Percentiles rank a stretch among this genome's conserved stretches.
These are phyloP conservation scores for Tapirus indicus DNA, from an alignment of 2,797 vertebrate genomes.

Conservation along the genomic window DNA sequence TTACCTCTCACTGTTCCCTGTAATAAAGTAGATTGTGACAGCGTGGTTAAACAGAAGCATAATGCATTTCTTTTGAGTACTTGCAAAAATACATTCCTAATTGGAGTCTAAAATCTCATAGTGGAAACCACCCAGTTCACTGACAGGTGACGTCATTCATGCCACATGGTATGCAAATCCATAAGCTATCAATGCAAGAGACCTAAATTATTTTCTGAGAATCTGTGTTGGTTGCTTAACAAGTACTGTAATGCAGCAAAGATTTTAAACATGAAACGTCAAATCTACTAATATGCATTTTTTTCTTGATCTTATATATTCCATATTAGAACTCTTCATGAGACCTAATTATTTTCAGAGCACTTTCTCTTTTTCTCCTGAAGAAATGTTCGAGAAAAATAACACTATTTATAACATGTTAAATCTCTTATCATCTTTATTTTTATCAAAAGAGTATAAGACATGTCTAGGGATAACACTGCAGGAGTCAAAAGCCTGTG, in stretches of 20 bases:
- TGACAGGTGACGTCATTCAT: neutral
- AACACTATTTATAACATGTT: constrained; percentile 45
- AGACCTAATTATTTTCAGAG: constrained; percentile 57
- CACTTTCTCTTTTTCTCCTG: neutral
- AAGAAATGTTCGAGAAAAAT: constrained; percentile 54
- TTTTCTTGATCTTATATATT: constrained; percentile 37
- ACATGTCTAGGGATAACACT: constrained; percentile 70
- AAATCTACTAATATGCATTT: neutral
- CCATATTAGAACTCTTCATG: neutral
- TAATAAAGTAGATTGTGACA: constrained; percentile 35
- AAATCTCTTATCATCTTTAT: constrained; percentile 76
- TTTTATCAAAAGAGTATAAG: constrained; percentile 74
- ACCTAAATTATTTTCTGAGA: neutral
- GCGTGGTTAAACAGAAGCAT: constrained; percentile 8
- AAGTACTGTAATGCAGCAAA: neutral
- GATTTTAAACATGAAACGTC: constrained; percentile 11
- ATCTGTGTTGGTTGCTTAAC: neutral
- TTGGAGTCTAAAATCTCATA: constrained; percentile 10
- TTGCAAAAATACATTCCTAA: neutral
- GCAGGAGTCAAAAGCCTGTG: constrained; percentile 73
- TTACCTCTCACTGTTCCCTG: neutral
- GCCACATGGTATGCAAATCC: neutral
- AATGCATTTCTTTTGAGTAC: constrained; percentile 25
- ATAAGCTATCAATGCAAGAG: neutral
- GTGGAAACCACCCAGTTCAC: neutral